These are phyloP conservation scores for Melanotaenia boesemani DNA, from an alignment of 2,797 vertebrate species.

Conservation along the genomic window DNA sequence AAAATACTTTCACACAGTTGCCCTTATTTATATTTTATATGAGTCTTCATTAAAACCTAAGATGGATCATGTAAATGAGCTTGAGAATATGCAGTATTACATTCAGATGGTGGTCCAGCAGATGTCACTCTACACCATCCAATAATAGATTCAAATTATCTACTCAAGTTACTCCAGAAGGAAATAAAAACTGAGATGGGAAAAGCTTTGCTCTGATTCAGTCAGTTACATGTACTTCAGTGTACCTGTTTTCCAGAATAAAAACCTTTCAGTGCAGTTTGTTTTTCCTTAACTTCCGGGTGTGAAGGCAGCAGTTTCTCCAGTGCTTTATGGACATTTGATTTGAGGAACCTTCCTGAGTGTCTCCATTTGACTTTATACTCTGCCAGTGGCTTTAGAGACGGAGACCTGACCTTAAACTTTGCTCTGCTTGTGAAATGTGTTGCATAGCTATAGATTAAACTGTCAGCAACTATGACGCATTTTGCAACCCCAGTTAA, in stretches of 20 bases:
- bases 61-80: constrained; percentile 14
- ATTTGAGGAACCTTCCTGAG: not conserved
- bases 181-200: not conserved
- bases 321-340: not conserved
- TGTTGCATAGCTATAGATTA: no score
- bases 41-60: constrained; percentile 42
- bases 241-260: constrained; percentile 61
- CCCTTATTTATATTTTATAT: constrained; percentile 70
- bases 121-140: constrained; percentile 42
- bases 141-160: not conserved
- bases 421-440: no score
- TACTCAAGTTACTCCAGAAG: no score
- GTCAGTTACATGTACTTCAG: constrained; percentile 40
- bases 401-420: no score
- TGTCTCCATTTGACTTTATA: no score
- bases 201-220: constrained; percentile 21
- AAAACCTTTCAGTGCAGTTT: constrained; percentile 52
- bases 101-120: constrained; percentile 37
- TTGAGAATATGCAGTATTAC: constrained; percentile 45
- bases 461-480: not conserved
- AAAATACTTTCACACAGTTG: constrained; percentile 51
- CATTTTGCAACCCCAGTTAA: not conserved
- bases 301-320: not conserved
- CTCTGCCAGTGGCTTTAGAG: no score
- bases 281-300: constrained; percentile 1